Conservation (phyloP, 2,113 vertebrate species). For the Brachyistius frenatus region DNA sequence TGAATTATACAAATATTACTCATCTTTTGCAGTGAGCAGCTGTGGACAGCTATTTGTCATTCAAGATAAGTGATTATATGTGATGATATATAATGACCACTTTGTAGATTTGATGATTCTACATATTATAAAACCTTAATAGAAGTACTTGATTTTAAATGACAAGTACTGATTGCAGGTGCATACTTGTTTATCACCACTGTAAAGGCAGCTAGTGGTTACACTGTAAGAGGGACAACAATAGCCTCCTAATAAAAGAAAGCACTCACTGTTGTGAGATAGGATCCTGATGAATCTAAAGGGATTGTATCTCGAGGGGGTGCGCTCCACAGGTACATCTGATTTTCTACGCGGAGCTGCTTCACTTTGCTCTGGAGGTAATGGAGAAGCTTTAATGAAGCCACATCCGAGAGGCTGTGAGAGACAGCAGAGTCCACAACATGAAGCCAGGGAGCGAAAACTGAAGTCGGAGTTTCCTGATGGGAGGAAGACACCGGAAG, state of each 20-base stretch:
- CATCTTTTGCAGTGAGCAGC: background rate
- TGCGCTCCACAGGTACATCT: conserved; percentile 40
- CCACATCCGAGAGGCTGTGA: conserved; percentile 60
- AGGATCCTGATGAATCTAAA: conserved; percentile 66
- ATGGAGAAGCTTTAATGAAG: conserved; percentile 80
- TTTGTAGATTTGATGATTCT: too few relatives aligned
- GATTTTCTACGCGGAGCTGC: conserved; percentile 81
- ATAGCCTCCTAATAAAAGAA: background rate
- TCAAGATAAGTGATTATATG: too few relatives aligned
- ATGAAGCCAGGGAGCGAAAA: conserved; percentile 46
- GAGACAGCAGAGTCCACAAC: conserved; percentile 29
- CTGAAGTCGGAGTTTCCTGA: conserved; percentile 60
- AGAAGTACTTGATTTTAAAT: too few relatives aligned
- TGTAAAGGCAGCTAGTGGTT: background rate
- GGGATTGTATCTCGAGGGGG: conserved; percentile 17
- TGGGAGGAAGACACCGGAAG: background rate
- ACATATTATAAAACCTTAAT: too few relatives aligned
- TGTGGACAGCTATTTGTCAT: background rate
- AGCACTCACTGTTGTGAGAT: conserved; percentile 69
- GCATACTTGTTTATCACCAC: too few relatives aligned
- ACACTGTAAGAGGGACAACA: background rate
- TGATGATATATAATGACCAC: too few relatives aligned
- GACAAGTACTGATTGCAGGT: too few relatives aligned
- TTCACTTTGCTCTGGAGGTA: conserved; percentile 83
- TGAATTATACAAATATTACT: too few relatives aligned